These are phyloP conservation scores for Mesorhabditis spiculigera DNA, from an alignment of 2,888 invertebrate species.

Conservation along the genomic window DNA sequence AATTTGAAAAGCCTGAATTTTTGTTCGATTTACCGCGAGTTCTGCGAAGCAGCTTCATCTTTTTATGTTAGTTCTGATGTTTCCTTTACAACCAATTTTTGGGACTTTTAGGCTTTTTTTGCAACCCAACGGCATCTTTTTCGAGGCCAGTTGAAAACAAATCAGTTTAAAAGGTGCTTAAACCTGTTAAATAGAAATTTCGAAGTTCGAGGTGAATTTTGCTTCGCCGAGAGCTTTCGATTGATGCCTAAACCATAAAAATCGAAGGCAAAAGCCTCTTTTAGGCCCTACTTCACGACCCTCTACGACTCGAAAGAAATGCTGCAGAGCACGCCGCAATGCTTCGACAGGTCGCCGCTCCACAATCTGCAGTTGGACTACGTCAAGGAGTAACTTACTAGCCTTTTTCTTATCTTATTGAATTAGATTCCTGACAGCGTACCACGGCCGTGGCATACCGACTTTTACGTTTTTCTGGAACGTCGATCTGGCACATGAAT, in stretches of 20 bases:
- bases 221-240: no score
- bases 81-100: no score
- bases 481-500: slow-evolving; percentile 2
- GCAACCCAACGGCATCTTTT: no score
- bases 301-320: not conserved
- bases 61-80: no score
- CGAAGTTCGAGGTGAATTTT: no score
- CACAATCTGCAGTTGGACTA: not conserved
- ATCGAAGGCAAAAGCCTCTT: not conserved
- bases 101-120: no score
- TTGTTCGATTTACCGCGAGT: no score
- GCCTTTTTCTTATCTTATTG: not conserved
- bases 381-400: not conserved
- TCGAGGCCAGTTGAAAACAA: no score
- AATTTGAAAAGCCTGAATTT: no score
- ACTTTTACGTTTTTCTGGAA: not conserved
- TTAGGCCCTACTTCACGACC: not conserved
- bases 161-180: not conserved
- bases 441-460: not conserved
- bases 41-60: no score
- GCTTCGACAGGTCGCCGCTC: not conserved
- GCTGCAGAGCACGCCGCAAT: not conserved
- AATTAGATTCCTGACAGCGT: not conserved
- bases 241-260: no score
- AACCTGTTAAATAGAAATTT: not conserved